Evolutionary conservation across 2,113 vertebrate species (phyloP).

Genomic region (Callipepla californica): DNA sequence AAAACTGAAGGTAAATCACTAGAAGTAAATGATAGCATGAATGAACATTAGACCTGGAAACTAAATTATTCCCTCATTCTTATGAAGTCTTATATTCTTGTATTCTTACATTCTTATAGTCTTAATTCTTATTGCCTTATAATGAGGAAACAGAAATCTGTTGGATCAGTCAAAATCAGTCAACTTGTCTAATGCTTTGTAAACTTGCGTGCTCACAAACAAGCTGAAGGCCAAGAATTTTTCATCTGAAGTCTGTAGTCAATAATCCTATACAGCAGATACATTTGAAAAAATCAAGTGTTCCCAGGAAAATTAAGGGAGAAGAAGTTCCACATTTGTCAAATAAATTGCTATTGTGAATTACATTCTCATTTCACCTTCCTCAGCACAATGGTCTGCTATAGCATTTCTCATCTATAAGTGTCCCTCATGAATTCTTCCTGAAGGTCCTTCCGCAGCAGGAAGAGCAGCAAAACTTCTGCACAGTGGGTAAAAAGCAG

Average conservation of each 20-base stretch:
- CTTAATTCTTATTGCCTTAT: not conserved
- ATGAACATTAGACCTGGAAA: not conserved
- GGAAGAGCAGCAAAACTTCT: not conserved
- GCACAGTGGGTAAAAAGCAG: not conserved
- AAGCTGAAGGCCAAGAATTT: not conserved
- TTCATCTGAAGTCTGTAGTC: not conserved
- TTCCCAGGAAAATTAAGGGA: not conserved
- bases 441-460: not conserved
- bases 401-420: not conserved
- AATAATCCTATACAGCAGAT: not conserved
- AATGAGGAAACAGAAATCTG: not conserved
- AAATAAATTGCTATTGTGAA: not conserved
- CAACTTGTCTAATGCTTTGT: not conserved
- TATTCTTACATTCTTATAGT: too few species aligned
- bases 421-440: not conserved
- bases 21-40: not conserved
- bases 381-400: not conserved
- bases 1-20: not conserved
- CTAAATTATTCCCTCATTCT: not conserved
- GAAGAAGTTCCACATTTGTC: not conserved
- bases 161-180: not conserved
- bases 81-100: too few species aligned
- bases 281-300: not conserved
- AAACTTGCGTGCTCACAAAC: not conserved
- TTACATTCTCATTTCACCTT: not conserved